These are phyloP conservation scores for Nothocercus nigrocapillus DNA, from an alignment of 2,113 vertebrate species.

Conservation along the genomic window DNA sequence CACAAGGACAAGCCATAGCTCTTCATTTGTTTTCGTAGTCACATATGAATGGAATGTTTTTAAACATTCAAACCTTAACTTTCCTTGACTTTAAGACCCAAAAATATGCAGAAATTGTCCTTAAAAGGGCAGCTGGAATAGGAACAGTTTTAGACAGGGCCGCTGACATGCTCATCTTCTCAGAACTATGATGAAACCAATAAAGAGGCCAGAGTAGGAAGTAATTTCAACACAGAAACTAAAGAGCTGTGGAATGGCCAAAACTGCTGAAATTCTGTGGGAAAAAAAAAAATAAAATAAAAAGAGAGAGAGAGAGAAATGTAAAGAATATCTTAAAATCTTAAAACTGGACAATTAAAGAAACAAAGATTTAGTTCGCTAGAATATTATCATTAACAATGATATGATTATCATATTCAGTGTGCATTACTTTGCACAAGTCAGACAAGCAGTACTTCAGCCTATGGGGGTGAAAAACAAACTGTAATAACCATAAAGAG, in stretches of 20 bases:
- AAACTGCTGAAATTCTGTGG: background rate
- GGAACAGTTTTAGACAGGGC: accelerated
- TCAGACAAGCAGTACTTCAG: slow-evolving; percentile 23
- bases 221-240: background rate
- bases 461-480: background rate
- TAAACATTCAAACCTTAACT: background rate
- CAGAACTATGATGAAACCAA: background rate
- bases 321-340: background rate
- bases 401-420: background rate
- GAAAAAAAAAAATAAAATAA: background rate
- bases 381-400: background rate
- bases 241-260: background rate
- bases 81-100: background rate
- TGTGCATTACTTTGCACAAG: background rate
- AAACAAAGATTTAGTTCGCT: background rate
- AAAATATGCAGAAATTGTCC: background rate
- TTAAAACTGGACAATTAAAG: background rate
- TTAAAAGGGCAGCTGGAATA: background rate
- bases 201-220: background rate
- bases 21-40: background rate
- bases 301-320: background rate
- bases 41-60: background rate
- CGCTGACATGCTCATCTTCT: background rate
- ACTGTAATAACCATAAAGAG: background rate
- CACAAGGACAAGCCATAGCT: background rate